Evolutionary conservation across 2,797 vertebrate genomes (phyloP).

Genomic region (Rhinella marina): DNA sequence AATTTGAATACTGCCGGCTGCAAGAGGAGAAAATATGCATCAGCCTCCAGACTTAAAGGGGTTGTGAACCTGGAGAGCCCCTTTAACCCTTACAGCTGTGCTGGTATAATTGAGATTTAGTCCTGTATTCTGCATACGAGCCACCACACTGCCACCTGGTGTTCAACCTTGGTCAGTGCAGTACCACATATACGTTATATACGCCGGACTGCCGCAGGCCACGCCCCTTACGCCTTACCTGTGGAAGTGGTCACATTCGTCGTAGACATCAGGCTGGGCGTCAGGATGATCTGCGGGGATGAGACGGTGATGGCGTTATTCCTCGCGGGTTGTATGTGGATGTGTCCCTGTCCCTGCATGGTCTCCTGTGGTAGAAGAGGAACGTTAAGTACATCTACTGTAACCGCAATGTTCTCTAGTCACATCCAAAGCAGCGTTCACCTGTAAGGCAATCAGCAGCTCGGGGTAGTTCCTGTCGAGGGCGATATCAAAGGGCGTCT

Average conservation of each 20-base stretch:
- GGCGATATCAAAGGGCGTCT: constrained; percentile 89
- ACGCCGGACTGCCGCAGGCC: background rate
- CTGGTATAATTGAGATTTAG: background rate
- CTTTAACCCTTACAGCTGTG: no score
- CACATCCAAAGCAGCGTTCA: constrained; percentile 53
- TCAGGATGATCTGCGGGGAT: constrained; percentile 79
- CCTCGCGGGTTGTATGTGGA: constrained; percentile 65
- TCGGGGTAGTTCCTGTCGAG: constrained; percentile 86
- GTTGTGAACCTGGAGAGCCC: no score
- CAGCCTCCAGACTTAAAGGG: no score
- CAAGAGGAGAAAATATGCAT: background rate
- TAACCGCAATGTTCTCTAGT: background rate
- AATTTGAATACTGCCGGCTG: constrained; percentile 64
- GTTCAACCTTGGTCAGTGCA: background rate
- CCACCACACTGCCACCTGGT: background rate
- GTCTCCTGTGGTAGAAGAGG: constrained; percentile 77
- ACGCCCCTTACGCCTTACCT: constrained; percentile 67
- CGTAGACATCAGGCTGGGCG: constrained; percentile 74
- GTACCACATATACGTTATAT: no score
- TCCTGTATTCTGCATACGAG: background rate
- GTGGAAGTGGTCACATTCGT: constrained; percentile 71
- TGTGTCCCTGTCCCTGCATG: constrained; percentile 88
- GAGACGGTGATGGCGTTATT: constrained; percentile 56
- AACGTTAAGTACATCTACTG: background rate
- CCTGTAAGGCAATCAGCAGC: constrained; percentile 88